Percentiles rank a stretch among this genome's conserved stretches.
Evolutionary conservation across 1,140 invertebrate genomes (phyloP).

Genomic region (Drosophila busckii): DNA sequence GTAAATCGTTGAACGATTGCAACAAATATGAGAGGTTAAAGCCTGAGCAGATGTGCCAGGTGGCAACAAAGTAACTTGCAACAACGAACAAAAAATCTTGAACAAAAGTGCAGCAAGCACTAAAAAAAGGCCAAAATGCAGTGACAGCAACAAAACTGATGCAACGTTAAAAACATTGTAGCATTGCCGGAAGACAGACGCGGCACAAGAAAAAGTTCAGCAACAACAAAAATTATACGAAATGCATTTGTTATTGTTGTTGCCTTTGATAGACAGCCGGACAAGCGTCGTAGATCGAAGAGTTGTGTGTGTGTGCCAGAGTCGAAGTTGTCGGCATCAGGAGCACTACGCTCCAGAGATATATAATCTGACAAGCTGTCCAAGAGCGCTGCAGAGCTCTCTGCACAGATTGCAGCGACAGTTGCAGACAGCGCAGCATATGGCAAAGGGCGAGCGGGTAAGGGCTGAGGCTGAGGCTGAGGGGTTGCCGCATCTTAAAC

Average conservation of each 20-base stretch:
- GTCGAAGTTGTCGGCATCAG: not conserved
- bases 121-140: constrained; percentile 6
- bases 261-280: constrained; percentile 55
- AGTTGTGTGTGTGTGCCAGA: constrained; percentile 16
- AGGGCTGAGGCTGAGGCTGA: not conserved
- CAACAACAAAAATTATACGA: constrained; percentile 51
- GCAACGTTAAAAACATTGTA: constrained; percentile 69
- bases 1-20: constrained; percentile 15
- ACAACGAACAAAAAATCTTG: constrained; percentile 46
- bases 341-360: constrained; percentile 27
- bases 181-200: constrained; percentile 65
- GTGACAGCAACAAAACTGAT: constrained; percentile 48
- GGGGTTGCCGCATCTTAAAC: constrained; percentile 32
- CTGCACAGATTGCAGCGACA: no score
- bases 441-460: not conserved
- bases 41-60: constrained; percentile 8
- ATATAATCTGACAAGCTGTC: constrained; percentile 61
- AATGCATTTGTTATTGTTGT: constrained; percentile 20
- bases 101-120: constrained; percentile 14
- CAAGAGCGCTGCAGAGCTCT: no score
- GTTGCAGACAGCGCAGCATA: constrained; percentile 1
- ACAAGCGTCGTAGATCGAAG: constrained; percentile 12
- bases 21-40: constrained; percentile 32
- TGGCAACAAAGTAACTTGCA: constrained; percentile 21
- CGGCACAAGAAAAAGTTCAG: constrained; percentile 34